Percentiles rank a stretch among this genome's conserved stretches.
These are phyloP conservation scores for Phortica okadai DNA, from an alignment of 2,888 invertebrate genomes.

Conservation along the genomic window DNA sequence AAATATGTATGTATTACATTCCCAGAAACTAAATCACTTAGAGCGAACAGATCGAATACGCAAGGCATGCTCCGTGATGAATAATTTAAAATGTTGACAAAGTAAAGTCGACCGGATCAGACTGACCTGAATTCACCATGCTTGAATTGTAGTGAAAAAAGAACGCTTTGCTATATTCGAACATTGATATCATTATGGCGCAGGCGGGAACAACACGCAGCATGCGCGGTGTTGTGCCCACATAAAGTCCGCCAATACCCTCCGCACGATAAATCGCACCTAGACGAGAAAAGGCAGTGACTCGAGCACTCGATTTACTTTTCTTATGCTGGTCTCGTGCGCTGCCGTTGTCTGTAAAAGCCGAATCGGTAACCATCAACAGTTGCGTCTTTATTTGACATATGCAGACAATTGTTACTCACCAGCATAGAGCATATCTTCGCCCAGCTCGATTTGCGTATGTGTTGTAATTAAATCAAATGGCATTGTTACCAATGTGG, in stretches of 20 bases:
- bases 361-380: too few relatives aligned
- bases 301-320: background rate
- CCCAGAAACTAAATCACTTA: too few relatives aligned
- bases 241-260: conserved; percentile 53
- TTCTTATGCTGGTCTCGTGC: background rate
- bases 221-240: conserved; percentile 57
- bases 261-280: conserved; percentile 50
- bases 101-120: too few relatives aligned
- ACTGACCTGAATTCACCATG: background rate
- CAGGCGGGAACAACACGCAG: conserved; percentile 62
- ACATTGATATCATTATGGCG: conserved; percentile 62
- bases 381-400: too few relatives aligned
- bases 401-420: background rate
- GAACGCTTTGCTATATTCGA: conserved; percentile 63
- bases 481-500: conserved; percentile 62
- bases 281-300: conserved; percentile 49
- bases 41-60: too few relatives aligned
- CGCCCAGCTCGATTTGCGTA: conserved; percentile 60
- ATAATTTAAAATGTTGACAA: too few relatives aligned
- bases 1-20: too few relatives aligned
- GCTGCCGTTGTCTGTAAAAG: too few relatives aligned
- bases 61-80: too few relatives aligned
- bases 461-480: conserved; percentile 61
- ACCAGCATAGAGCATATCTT: conserved; percentile 54
- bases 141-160: conserved; percentile 55